These are phyloP conservation scores for Leucophora obtusa DNA, from an alignment of 2,888 invertebrate species.

Conservation along the genomic window DNA sequence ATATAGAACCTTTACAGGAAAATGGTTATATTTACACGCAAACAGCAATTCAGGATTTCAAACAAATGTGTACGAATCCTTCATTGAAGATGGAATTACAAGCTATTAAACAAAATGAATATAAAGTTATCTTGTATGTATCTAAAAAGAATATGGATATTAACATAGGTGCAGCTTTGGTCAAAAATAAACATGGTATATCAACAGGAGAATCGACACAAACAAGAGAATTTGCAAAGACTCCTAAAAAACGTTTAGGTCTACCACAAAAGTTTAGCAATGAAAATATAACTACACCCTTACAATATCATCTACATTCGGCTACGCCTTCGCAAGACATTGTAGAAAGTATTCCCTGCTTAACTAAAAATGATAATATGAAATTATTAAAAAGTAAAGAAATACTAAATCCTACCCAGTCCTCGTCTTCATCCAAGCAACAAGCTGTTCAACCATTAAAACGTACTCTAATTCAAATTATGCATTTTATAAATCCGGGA, in stretches of 20 bases:
- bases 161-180: conserved; percentile 81
- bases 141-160: conserved; percentile 72
- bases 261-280: background rate
- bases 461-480: conserved; percentile 76
- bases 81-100: conserved; percentile 77
- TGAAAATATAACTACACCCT: background rate
- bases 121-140: conserved; percentile 78
- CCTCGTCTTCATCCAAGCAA: background rate
- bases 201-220: conserved; percentile 78
- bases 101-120: conserved; percentile 64
- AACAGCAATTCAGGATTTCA: conserved; percentile 75
- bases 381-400: background rate
- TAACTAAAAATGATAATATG: background rate
- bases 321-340: background rate
- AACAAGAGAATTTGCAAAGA: conserved; percentile 51
- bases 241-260: conserved; percentile 18
- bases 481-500: conserved; percentile 81
- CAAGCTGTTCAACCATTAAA: conserved; percentile 38
- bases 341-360: background rate
- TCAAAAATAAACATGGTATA: conserved; percentile 79
- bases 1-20: conserved; percentile 78
- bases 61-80: conserved; percentile 73
- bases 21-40: conserved; percentile 76
- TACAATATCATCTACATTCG: no score
- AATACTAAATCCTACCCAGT: background rate